phyloP scores from a whole-genome alignment of 2,113 vertebrate genomes.

The Cyanistes caeruleus region DNA sequence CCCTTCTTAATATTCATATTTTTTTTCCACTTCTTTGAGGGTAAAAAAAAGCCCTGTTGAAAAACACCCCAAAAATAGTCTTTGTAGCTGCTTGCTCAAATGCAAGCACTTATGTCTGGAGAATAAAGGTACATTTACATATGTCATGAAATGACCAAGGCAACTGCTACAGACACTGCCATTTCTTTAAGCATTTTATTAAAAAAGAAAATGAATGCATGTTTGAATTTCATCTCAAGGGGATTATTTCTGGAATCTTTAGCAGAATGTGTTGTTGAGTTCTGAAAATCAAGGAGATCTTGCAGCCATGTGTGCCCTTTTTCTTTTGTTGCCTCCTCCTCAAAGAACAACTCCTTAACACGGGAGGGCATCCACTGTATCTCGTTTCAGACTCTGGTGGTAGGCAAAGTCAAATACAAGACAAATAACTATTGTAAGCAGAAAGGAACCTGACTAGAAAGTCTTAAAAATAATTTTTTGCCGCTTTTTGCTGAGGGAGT shows the following conservation, averaged over 20 bases:
- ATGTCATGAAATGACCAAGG: neutral
- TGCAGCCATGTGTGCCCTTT: neutral
- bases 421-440: neutral
- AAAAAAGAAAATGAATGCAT: neutral
- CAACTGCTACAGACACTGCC: neutral
- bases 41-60: neutral
- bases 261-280: neutral
- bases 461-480: neutral
- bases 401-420: neutral
- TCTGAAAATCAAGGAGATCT: neutral
- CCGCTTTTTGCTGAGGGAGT: neutral
- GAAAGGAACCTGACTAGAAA: neutral
- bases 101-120: neutral
- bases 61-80: rapidly evolving
- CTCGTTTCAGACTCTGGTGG: neutral
- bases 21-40: neutral
- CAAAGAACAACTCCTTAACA: neutral
- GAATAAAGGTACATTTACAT: neutral
- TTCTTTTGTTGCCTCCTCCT: neutral
- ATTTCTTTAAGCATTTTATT: neutral
- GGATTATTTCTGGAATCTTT: neutral
- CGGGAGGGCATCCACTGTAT: neutral
- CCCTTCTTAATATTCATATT: neutral
- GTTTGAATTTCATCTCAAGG: neutral
- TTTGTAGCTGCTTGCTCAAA: neutral